Conservation (phyloP, 2,888 invertebrate genomes). For the Shargacucullia verbasci region DNA sequence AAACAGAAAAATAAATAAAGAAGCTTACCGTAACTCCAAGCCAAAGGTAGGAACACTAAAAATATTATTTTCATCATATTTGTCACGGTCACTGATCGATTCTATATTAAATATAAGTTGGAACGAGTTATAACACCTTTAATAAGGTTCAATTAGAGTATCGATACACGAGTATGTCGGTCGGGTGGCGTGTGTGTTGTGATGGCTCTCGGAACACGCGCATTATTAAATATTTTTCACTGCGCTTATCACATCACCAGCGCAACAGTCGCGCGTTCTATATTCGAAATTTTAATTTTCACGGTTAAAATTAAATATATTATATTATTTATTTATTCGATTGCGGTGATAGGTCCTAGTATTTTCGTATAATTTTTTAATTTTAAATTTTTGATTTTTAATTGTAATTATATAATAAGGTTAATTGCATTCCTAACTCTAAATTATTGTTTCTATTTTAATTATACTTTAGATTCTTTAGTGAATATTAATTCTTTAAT, state of each 20-base stretch:
- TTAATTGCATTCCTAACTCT: too few relatives aligned
- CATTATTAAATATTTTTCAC: conserved; percentile 67
- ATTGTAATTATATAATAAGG: too few relatives aligned
- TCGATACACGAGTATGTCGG: conserved; percentile 59
- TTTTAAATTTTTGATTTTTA: too few relatives aligned
- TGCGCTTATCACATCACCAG: conserved; percentile 63
- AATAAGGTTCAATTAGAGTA: conserved; percentile 49
- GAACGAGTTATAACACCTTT: conserved; percentile 54
- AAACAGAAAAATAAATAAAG: neutral
- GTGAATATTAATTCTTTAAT: too few relatives aligned
- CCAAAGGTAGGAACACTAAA: conserved; percentile 64
- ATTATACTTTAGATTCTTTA: too few relatives aligned
- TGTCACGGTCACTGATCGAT: conserved; percentile 48
- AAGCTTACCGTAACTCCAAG: conserved; percentile 61
- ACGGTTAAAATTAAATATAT: conserved; percentile 28
- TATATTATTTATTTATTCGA: neutral
- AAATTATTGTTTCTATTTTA: too few relatives aligned
- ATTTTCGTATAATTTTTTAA: too few relatives aligned
- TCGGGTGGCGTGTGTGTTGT: conserved; percentile 59
- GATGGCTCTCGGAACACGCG: conserved; percentile 56
- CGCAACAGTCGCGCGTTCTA: conserved; percentile 14
- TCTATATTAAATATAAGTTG: conserved; percentile 39
- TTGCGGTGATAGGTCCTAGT: too few relatives aligned
- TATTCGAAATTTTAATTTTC: conserved; percentile 23
- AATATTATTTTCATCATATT: conserved; percentile 47